These are phyloP conservation scores for Pseudomugil tenellus DNA, from an alignment of 2,797 vertebrate species.

Conservation along the genomic window DNA sequence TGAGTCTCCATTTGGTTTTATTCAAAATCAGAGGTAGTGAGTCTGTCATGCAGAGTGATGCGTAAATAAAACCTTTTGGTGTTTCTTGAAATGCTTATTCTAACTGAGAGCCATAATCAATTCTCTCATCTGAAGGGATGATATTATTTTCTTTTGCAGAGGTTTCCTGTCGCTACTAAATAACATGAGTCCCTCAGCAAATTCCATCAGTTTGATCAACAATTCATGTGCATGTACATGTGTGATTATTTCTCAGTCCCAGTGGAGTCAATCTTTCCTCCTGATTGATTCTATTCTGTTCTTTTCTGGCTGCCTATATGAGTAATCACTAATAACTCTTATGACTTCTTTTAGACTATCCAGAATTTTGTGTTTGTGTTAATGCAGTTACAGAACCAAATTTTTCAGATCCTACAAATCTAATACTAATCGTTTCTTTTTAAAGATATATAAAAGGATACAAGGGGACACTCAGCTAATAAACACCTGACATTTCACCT, in stretches of 20 bases:
- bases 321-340: neutral
- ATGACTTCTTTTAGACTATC: neutral
- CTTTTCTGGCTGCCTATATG: slow-evolving; percentile 12
- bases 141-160: neutral
- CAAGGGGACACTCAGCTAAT: neutral
- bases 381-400: too few relatives aligned
- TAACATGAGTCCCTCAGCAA: too few relatives aligned
- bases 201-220: slow-evolving; percentile 14
- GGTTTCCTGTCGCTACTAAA: neutral
- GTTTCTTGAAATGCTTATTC: neutral
- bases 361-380: neutral
- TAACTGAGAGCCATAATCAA: neutral
- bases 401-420: neutral
- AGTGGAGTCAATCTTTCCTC: slow-evolving; percentile 26
- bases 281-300: slow-evolving; percentile 34
- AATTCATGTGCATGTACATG: slow-evolving; percentile 31
- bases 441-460: neutral
- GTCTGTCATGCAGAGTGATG: neutral
- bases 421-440: neutral
- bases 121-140: neutral
- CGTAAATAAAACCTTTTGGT: too few relatives aligned
- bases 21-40: neutral
- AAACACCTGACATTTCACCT: neutral
- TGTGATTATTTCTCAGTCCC: slow-evolving; percentile 48
- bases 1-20: neutral